A percentile compares a stretch with the other conserved stretches of the same genome.
These are phyloP conservation scores for Athripsodes cinereus DNA, from an alignment of 2,888 invertebrate genomes.

Conservation along the genomic window DNA sequence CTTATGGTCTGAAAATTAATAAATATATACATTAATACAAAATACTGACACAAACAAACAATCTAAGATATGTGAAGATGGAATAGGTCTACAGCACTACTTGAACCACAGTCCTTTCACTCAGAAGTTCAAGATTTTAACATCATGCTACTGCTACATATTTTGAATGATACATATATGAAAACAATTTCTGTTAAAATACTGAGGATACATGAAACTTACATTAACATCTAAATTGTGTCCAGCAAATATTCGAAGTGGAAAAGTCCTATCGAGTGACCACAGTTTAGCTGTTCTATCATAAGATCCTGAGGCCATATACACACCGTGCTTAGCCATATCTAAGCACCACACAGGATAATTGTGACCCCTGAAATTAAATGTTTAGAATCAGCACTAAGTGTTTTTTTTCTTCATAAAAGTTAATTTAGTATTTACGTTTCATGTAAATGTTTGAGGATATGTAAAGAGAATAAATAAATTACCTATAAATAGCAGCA, in stretches of 20 bases:
- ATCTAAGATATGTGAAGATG: too few species aligned
- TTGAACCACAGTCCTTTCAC: too few species aligned
- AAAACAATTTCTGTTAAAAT: too few species aligned
- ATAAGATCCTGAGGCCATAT: conserved; percentile 73
- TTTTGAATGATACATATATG: too few species aligned
- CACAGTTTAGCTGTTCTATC: conserved; percentile 78
- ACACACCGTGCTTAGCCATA: conserved; percentile 56
- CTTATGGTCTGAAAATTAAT: conserved; percentile 58
- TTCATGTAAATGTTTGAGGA: not conserved
- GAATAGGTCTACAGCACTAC: too few species aligned
- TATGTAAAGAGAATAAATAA: not conserved
- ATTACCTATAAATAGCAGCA: conserved; percentile 60
- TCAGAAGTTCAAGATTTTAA: too few species aligned
- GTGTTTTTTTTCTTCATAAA: too few species aligned
- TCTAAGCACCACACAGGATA: conserved; percentile 88
- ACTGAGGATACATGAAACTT: conserved; percentile 35
- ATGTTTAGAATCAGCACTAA: too few species aligned
- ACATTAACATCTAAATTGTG: conserved; percentile 87
- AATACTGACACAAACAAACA: too few species aligned
- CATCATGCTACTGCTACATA: too few species aligned
- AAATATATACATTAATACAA: conserved; percentile 2
- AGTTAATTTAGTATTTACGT: too few species aligned
- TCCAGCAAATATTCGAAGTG: conserved; percentile 79
- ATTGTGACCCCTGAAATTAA: conserved; percentile 66
- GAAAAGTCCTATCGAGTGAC: conserved; percentile 74